Base-by-base conservation (phyloP, 2,888 invertebrate genomes). In the Clostera curtula region DNA sequence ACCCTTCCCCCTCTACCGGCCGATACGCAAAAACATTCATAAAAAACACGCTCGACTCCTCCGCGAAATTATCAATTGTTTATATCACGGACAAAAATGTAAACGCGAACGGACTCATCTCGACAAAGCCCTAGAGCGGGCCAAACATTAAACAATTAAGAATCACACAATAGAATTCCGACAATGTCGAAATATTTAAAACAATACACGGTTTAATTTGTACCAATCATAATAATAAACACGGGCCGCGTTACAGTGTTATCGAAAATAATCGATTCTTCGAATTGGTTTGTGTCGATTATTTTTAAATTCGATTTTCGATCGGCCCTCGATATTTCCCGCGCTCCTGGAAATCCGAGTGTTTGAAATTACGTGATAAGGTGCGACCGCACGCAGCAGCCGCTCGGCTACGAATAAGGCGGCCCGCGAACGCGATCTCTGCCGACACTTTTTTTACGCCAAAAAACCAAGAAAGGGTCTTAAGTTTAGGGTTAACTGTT, bases 11-110 rank as follows among this genome's bases (percentile, higher is more conserved):
- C 79, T 68, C 82, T 65, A 67, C 44, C 41, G 43, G 36, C 31
- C 67, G 53, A 61, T 57, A 74, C 76, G 79, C 79, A 80, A 83
- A 83, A 82, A 82, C 82, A 77, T 76, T 75, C 77, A 74, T 74
- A 80, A 83, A 82, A 83, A 82, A 75, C 59, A 62, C 69, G 67
- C 67, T 56, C 70, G 57, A 63, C 71, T 68, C 68, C 71, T 62
- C 67, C 73, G 76, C 76, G 64, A 80, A 80, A 69, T 76, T 73
- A 75, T 62, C 75, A 73, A 75, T 75, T 76, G 72, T 80, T 79
- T 76, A 72, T 73, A 70, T 61, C 68, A 56, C 61, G 59, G 38
- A 59, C 59, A 64, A 72, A 74, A 71, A 71, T 71, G 69, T 68
- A 66, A 73, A 71, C 67, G 53, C 41, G 44, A 49, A 55, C 53